A percentile compares a stretch with the other conserved stretches of the same genome.
Evolutionary conservation across 1,140 invertebrate genomes (phyloP).

Genomic region (Drosophila lacteicornis): DNA sequence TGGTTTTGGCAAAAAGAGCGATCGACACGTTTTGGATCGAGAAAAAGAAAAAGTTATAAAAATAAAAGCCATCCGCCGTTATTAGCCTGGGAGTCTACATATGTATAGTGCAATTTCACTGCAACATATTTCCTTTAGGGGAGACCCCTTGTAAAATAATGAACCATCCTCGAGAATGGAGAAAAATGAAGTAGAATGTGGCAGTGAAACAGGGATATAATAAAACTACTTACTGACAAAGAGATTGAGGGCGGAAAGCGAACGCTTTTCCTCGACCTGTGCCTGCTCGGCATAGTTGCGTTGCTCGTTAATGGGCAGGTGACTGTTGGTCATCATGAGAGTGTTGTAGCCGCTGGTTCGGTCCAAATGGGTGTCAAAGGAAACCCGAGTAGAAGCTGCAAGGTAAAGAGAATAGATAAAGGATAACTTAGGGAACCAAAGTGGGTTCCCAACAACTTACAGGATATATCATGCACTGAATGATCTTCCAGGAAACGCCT

Average conservation of each 20-base stretch:
- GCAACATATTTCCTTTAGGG: no score
- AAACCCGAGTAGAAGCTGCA: constrained; percentile 38
- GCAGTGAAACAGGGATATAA: background rate
- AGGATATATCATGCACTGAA: constrained; percentile 76
- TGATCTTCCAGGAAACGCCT: constrained; percentile 85
- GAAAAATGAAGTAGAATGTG: no score
- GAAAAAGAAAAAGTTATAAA: no score
- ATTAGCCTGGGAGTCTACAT: no score
- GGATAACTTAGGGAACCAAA: background rate
- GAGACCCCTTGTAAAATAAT: no score
- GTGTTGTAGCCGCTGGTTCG: constrained; percentile 80
- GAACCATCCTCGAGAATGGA: no score
- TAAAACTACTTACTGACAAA: constrained; percentile 87
- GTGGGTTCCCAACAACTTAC: constrained; percentile 24
- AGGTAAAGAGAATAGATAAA: background rate
- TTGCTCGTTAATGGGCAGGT: constrained; percentile 64
- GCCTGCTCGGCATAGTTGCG: constrained; percentile 85
- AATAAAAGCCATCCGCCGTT: no score
- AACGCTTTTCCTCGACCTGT: constrained; percentile 88
- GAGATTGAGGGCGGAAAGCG: constrained; percentile 91
- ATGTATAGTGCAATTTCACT: no score
- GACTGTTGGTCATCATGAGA: constrained; percentile 49
- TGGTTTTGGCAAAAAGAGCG: no score
- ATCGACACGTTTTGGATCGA: no score
- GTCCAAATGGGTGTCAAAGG: constrained; percentile 61